A percentile compares a stretch with the other conserved stretches of the same genome.
phyloP scores from a whole-genome alignment of 2,797 vertebrate species.

The Tolypeutes matacus region DNA sequence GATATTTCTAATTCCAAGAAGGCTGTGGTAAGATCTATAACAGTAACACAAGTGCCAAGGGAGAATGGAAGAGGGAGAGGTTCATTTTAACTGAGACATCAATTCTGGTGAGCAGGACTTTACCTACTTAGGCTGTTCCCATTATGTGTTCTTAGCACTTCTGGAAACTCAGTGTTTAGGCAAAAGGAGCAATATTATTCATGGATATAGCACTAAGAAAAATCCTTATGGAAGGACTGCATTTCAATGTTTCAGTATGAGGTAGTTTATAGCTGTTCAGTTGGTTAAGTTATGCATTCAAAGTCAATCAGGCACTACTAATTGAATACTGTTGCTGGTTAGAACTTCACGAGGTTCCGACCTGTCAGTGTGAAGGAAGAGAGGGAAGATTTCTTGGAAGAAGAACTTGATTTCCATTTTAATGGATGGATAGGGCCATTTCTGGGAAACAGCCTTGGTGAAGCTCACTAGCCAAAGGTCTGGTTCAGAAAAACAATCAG shows the following conservation, averaged over 20 bases:
- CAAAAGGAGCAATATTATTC: background rate
- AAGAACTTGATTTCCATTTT: background rate
- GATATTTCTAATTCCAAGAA: constrained; percentile 3
- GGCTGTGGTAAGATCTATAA: background rate
- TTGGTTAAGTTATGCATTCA: background rate
- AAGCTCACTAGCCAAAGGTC: background rate
- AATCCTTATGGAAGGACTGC: background rate
- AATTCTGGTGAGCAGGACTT: constrained; percentile 62
- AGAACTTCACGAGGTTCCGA: background rate
- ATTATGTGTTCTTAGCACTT: constrained; percentile 39
- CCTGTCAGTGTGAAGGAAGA: background rate
- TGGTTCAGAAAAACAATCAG: background rate
- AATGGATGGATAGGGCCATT: background rate
- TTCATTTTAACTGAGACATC: constrained; percentile 48
- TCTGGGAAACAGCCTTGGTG: background rate
- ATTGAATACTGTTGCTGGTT: background rate
- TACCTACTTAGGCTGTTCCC: constrained; percentile 12
- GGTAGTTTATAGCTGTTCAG: constrained; percentile 12
- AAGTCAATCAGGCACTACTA: background rate
- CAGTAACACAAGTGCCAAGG: background rate
- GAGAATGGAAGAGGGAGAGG: background rate
- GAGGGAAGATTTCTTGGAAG: background rate
- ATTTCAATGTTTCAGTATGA: background rate
- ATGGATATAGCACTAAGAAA: background rate
- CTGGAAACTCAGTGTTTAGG: constrained; percentile 40